Evolutionary conservation across 92 coral and sea anemone genomes (phyloP).

Genomic region (Hydrozoanthus gracilis): DNA sequence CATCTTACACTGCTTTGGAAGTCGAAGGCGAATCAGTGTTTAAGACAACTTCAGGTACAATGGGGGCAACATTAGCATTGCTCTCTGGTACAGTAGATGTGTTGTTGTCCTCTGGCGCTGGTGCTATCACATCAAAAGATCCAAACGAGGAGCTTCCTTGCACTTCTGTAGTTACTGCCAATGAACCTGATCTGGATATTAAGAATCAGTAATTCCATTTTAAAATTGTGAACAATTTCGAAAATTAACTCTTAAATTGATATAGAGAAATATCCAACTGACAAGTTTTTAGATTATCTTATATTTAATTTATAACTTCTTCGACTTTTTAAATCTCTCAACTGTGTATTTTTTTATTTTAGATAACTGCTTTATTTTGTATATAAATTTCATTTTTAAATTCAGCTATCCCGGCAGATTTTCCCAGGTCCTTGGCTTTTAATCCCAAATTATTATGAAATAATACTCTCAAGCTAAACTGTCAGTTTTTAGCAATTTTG

Average conservation of each 20-base stretch:
- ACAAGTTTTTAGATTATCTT: neutral
- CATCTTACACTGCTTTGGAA: conserved; percentile 26
- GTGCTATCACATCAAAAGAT: conserved; percentile 16
- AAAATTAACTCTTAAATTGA: neutral
- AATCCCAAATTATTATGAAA: conserved; percentile 18
- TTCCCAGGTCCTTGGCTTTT: conserved; percentile 11
- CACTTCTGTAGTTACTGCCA: conserved; percentile 33
- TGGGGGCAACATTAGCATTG: conserved; percentile 23
- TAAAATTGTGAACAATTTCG: conserved; percentile 9
- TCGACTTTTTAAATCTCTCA: neutral
- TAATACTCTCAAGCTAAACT: conserved; percentile 17
- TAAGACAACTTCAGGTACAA: conserved; percentile 23
- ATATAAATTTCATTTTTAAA: conserved; percentile 6
- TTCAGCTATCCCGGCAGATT: neutral
- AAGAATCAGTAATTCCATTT: conserved; percentile 18
- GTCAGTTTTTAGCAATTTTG: conserved; percentile 28
- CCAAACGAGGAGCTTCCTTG: conserved; percentile 19
- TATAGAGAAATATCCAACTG: neutral
- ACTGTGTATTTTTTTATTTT: conserved; percentile 22
- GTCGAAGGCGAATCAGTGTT: conserved; percentile 21
- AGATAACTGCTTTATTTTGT: conserved; percentile 18
- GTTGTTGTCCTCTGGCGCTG: conserved; percentile 25
- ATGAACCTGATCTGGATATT: conserved; percentile 27
- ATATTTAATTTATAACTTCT: neutral
- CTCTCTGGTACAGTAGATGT: conserved; percentile 19